Percentiles rank a stretch among this genome's conserved stretches.
Conservation (phyloP, 37 sponge, comb jelly and placozoan species). For the Tethya wilhelma region DNA sequence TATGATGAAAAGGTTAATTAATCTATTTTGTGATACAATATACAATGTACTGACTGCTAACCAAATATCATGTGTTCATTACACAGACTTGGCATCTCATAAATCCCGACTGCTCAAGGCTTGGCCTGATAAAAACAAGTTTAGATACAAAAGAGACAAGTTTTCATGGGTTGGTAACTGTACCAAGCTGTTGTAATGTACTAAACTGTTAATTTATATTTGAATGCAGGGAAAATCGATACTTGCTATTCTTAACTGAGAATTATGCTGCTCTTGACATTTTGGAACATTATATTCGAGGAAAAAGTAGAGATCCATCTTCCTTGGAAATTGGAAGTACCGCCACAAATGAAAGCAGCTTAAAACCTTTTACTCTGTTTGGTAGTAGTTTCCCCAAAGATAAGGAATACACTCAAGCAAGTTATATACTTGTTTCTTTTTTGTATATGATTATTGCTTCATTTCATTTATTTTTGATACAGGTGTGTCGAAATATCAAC, state of each 20-base stretch:
- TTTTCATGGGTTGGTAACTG: slow-evolving; percentile 64
- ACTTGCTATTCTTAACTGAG: slow-evolving; percentile 90
- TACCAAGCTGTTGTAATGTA: background rate
- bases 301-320: background rate
- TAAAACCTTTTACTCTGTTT: slow-evolving; percentile 83
- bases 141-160: slow-evolving; percentile 59
- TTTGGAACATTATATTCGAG: slow-evolving; percentile 49
- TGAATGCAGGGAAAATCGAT: slow-evolving; percentile 85
- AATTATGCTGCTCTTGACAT: slow-evolving; percentile 92
- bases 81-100: slow-evolving; percentile 16
- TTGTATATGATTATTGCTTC: background rate
- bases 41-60: background rate
- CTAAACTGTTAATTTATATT: slow-evolving; percentile 9
- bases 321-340: background rate
- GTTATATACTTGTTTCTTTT: background rate
- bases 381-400: slow-evolving; percentile 97
- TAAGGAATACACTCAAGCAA: slow-evolving; percentile 94
- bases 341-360: slow-evolving; percentile 9
- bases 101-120: slow-evolving; percentile 62
- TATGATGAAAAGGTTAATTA: background rate
- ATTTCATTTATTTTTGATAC: background rate
- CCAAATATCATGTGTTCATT: background rate
- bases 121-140: slow-evolving; percentile 81
- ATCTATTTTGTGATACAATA: background rate
- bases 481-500: slow-evolving; percentile 93